Base-by-base conservation (phyloP, 1,140 invertebrate genomes). In the Trialeurodes vaporariorum region DNA sequence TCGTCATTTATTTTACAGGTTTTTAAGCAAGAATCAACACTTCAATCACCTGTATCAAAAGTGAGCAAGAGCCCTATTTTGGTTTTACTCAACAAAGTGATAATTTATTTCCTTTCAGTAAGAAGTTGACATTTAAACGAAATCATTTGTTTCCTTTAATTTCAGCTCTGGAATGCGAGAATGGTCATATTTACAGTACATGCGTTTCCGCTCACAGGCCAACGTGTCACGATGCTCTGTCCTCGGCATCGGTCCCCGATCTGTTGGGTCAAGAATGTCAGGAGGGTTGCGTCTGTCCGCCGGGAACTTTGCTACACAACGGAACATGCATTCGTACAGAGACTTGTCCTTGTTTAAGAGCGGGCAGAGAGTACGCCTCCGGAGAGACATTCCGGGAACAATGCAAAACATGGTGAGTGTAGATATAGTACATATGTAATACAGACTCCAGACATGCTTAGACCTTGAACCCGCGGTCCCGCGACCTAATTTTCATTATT, bases 241-340 rank as follows among this genome's bases (percentile, higher is more conserved):
- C 61, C 1, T 73, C 72, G 2, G 70, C 74, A 23, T 69, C 70
- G 21, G 69, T 40, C 65, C 68, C 75, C 0, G 68, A 75, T 9
- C 67, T 71, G 26, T 70, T 2, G 72, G 75, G 21, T 77, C 78
- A 59, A 71, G 71, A 71, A 17, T 94, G 92, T 73, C 85, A 88
- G 27, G 91, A 94, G 75, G 92, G 92, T 5, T 96, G 93, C 75
- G 92, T 89, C 77, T 96, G 93, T 79, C 90, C 91, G 0, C 75
- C 81, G 21, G 88, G 87, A 0, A 85, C 84, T 0, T 82, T 91
- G 0, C 77, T 90, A 9, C 85, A 93, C 66, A 82, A 85, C 24
- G 85, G 85, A 22, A 80, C 81, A n/a, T 96, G 93, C 74, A 83
- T 95, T 12, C 78, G 80, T 0, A 81, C 79, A 9, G 80, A 83